Evolutionary conservation across 2,797 vertebrate genomes (phyloP).

Genomic region (Craterocephalus amniculus): DNA sequence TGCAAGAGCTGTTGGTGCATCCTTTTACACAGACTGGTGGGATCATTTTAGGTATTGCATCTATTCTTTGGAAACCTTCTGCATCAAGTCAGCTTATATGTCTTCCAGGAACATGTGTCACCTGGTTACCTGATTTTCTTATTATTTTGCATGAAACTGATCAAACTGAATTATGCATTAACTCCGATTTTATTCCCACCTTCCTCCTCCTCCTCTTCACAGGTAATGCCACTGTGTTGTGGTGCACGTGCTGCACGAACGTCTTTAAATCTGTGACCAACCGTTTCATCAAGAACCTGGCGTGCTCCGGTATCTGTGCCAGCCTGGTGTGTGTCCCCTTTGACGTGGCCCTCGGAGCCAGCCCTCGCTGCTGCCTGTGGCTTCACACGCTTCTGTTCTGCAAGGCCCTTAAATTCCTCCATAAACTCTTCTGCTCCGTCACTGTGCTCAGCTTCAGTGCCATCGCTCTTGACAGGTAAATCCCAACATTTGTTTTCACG

Average conservation of each 20-base stretch:
- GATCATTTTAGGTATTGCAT: too few species aligned
- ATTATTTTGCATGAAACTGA: too few species aligned
- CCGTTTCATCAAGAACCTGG: conserved; percentile 95
- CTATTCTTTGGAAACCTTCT: too few species aligned
- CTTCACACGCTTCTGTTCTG: conserved; percentile 91
- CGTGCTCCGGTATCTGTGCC: conserved; percentile 94
- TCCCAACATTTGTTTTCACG: background rate
- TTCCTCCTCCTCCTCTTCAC: conserved; percentile 17
- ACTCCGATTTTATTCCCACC: too few species aligned
- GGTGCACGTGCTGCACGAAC: conserved; percentile 94
- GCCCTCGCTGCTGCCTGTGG: conserved; percentile 96
- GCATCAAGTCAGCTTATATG: too few species aligned
- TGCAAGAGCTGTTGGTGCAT: background rate
- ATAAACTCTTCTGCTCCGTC: conserved; percentile 97
- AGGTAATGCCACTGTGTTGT: conserved; percentile 94
- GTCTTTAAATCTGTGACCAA: conserved; percentile 96
- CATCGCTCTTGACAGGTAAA: conserved; percentile 97
- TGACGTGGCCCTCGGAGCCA: conserved; percentile 91
- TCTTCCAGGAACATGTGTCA: too few species aligned
- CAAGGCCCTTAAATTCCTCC: conserved; percentile 94
- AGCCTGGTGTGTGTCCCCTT: conserved; percentile 94
- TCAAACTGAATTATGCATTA: too few species aligned
- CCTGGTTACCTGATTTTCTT: too few species aligned
- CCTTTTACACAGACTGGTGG: too few species aligned
- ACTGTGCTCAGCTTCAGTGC: conserved; percentile 94